These are phyloP conservation scores for Oscheius sp. DNA, from an alignment of 2,888 invertebrate genomes.

Conservation along the genomic window DNA sequence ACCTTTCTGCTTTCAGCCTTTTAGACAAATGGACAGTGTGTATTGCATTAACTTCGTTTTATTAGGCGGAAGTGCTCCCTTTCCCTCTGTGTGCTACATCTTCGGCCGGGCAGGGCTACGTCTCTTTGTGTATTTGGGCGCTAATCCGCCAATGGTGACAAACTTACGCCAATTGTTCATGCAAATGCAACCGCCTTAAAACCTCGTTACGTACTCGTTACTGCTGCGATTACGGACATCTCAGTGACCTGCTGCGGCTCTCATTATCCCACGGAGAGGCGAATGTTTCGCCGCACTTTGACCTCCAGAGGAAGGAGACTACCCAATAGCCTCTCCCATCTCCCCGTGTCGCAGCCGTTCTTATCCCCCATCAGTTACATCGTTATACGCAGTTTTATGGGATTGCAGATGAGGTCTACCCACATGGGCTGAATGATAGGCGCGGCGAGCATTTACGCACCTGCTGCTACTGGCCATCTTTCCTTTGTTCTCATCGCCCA, in stretches of 20 bases:
- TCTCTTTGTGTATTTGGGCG: conserved; percentile 17
- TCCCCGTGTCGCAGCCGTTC: not conserved
- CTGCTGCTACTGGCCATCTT: conserved; percentile 14
- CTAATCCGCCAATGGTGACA: conserved; percentile 25
- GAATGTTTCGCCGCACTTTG: conserved; percentile 9
- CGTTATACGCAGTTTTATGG: not conserved
- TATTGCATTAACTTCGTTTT: conserved; percentile 4
- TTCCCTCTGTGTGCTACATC: not conserved
- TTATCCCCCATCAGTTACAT: not conserved
- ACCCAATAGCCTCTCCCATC: not conserved
- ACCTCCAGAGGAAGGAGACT: not conserved
- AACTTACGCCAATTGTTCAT: conserved; percentile 31
- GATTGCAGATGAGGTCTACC: not conserved
- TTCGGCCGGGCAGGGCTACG: not conserved
- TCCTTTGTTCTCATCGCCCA: conserved; percentile 2
- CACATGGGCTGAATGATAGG: not conserved
- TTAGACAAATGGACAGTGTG: not conserved
- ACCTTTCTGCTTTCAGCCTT: not conserved
- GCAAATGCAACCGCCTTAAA: conserved; percentile 27
- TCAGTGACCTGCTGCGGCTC: conserved; percentile 31
- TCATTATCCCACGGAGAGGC: conserved; percentile 26
- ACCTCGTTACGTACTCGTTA: conserved; percentile 34
- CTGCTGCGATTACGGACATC: conserved; percentile 24
- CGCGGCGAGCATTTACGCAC: conserved; percentile 20
- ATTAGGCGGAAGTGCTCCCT: conserved; percentile 16